A percentile compares a stretch with the other conserved stretches of the same genome.
phyloP scores from a whole-genome alignment of 1,140 invertebrate genomes.

The Cherax quadricarinatus region DNA sequence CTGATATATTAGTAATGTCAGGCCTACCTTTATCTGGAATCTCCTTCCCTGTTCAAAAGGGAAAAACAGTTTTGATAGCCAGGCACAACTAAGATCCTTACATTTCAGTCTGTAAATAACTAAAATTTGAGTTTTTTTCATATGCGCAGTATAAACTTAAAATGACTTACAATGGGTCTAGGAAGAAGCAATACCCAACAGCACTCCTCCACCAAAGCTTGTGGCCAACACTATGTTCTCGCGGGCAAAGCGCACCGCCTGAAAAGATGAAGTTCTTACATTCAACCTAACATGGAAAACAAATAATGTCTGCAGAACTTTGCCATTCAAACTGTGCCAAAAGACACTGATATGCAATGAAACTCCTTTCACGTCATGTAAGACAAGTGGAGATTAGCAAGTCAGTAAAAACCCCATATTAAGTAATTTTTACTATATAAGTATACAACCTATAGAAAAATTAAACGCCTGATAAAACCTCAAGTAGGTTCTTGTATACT shows the following conservation, averaged over 20 bases:
- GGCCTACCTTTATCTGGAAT: neutral
- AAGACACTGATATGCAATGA: neutral
- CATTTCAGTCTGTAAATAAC: neutral
- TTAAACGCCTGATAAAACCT: too few relatives aligned
- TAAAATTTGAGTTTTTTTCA: neutral
- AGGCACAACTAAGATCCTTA: neutral
- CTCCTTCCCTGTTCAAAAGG: neutral
- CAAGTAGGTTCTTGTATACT: too few relatives aligned
- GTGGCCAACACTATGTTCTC: slow-evolving; percentile 87
- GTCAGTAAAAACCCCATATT: too few relatives aligned
- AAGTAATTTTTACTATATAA: too few relatives aligned
- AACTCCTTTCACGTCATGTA: neutral
- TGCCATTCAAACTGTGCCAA: neutral
- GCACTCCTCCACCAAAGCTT: slow-evolving; percentile 91
- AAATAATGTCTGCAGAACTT: neutral
- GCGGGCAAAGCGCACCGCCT: slow-evolving; percentile 85
- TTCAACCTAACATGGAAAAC: slow-evolving; percentile 13
- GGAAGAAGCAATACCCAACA: slow-evolving; percentile 86
- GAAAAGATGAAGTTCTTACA: slow-evolving; percentile 77
- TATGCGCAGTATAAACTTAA: neutral
- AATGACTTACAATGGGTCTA: slow-evolving; percentile 73
- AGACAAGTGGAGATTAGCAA: too few relatives aligned
- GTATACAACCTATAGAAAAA: too few relatives aligned
- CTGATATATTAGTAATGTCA: neutral
- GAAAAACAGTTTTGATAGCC: neutral